phyloP scores from a whole-genome alignment of 2,797 vertebrate genomes.

The Girardinus metallicus region DNA sequence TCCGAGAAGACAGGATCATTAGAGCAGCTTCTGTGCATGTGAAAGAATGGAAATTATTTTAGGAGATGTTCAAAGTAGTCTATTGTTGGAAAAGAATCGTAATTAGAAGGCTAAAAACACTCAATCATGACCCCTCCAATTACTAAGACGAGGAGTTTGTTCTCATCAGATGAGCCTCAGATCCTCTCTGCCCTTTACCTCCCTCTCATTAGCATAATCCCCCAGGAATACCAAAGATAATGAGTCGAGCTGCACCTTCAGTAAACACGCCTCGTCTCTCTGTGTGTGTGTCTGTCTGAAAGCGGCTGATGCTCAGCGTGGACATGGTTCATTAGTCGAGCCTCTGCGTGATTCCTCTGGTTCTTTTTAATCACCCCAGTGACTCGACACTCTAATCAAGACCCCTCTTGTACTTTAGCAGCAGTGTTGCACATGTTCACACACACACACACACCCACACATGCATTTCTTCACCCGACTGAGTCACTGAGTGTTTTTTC shows the following conservation, averaged over 20 bases:
- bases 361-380: conserved; percentile 69
- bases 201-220: conserved; percentile 77
- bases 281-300: conserved; percentile 12
- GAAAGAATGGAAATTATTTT: conserved; percentile 54
- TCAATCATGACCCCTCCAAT: conserved; percentile 76
- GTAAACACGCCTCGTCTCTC: conserved; percentile 53
- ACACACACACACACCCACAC: conserved; percentile 12
- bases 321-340: conserved; percentile 72
- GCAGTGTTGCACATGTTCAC: conserved; percentile 10
- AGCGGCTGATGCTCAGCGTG: conserved; percentile 43
- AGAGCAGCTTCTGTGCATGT: conserved; percentile 27
- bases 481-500: conserved; percentile 7
- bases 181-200: conserved; percentile 74
- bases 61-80: conserved; percentile 53
- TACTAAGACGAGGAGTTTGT: conserved; percentile 65
- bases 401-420: conserved; percentile 28
- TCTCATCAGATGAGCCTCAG: conserved; percentile 73
- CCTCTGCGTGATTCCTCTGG: conserved; percentile 60
- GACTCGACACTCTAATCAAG: conserved; percentile 65
- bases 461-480: not conserved
- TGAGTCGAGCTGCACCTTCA: conserved; percentile 67
- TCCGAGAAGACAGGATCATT: conserved; percentile 41
- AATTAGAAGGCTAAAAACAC: conserved; percentile 68
- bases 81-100: conserved; percentile 62
- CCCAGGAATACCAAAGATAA: conserved; percentile 69